phyloP scores from a whole-genome alignment of 2,888 invertebrate species.

The Nemotelus pantherinus region DNA sequence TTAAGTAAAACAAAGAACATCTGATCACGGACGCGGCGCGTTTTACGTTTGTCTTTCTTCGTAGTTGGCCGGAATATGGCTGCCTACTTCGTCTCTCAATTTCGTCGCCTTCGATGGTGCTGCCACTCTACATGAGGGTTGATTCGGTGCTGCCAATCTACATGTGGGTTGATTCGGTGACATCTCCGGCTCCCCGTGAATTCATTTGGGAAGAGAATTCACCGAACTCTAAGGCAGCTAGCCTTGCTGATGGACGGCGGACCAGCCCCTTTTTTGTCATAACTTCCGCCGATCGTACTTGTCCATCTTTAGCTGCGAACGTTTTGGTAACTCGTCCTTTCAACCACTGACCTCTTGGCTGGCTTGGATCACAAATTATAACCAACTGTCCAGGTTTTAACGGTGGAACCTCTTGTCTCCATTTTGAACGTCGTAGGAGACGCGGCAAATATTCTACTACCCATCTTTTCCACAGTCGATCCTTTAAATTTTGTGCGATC shows the following conservation, averaged over 20 bases:
- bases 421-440: constrained; percentile 44
- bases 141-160: too few species aligned
- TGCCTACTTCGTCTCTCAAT: too few species aligned
- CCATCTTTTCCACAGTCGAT: constrained; percentile 25
- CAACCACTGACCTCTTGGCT: constrained; percentile 50
- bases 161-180: too few species aligned
- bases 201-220: too few species aligned
- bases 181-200: constrained; percentile 7
- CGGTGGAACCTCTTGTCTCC: constrained; percentile 43
- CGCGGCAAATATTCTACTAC: constrained; percentile 43
- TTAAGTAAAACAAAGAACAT: too few species aligned
- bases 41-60: too few species aligned
- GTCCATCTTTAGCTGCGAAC: constrained; percentile 53
- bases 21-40: too few species aligned
- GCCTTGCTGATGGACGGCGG: constrained; percentile 52
- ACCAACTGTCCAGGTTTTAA: constrained; percentile 46
- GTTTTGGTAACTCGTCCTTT: neutral
- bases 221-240: constrained; percentile 56
- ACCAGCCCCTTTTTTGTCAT: constrained; percentile 51
- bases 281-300: constrained; percentile 53
- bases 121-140: too few species aligned
- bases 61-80: too few species aligned
- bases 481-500: constrained; percentile 3
- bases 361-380: constrained; percentile 51
- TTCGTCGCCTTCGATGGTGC: too few species aligned